A percentile compares a stretch with the other conserved stretches of the same genome.
These are phyloP conservation scores for Tinamus guttatus DNA, from an alignment of 2,113 vertebrate genomes.

Conservation along the genomic window DNA sequence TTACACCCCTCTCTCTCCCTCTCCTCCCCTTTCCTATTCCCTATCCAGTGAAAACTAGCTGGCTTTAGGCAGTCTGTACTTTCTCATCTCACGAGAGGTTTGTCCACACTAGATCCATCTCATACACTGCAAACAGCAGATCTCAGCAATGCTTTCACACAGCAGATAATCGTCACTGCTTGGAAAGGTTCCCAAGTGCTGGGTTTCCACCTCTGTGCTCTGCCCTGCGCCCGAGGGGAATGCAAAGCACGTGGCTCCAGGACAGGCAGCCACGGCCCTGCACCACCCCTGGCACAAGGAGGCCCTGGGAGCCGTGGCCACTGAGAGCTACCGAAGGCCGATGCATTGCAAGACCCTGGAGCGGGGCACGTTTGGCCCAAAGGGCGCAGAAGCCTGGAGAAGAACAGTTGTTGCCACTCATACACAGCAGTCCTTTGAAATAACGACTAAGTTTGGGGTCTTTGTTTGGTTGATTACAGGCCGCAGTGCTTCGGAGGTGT, in stretches of 20 bases:
- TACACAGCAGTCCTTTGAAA: too few species aligned
- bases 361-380: background rate
- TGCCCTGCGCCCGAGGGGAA: too few species aligned
- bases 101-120: background rate
- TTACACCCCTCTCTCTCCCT: background rate
- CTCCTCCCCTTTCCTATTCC: background rate
- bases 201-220: too few species aligned
- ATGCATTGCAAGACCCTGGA: background rate
- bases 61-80: background rate
- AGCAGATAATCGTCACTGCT: background rate
- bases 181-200: too few species aligned
- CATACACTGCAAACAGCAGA: background rate
- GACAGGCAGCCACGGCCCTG: too few species aligned
- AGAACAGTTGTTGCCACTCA: background rate
- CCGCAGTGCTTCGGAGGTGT: background rate
- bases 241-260: too few species aligned
- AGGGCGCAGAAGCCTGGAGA: background rate
- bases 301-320: background rate
- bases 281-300: too few species aligned
- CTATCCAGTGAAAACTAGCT: background rate
- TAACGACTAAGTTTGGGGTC: background rate
- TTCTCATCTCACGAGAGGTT: background rate
- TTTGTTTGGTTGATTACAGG: background rate
- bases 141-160: background rate
- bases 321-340: accelerated